These are phyloP conservation scores for Drosophila limbata DNA, from an alignment of 2,888 invertebrate genomes.

Conservation along the genomic window DNA sequence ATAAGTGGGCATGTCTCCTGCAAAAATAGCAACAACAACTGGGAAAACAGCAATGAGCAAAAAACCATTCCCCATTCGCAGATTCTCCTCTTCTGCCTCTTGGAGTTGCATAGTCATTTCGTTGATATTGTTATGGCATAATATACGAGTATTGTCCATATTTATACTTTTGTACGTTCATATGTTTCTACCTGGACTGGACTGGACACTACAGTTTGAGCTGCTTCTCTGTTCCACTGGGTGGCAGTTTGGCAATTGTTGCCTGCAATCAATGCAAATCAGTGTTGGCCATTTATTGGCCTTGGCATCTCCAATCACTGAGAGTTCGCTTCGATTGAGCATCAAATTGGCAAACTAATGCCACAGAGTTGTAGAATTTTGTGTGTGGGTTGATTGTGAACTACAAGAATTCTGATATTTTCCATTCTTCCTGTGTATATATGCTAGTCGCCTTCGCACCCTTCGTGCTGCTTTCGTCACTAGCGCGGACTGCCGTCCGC, in stretches of 20 bases:
- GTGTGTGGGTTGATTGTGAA: slow-evolving; percentile 32
- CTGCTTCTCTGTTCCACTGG: slow-evolving; percentile 17
- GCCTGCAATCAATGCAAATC: slow-evolving; percentile 41
- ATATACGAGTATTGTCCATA: slow-evolving; percentile 32
- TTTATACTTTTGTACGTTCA: slow-evolving; percentile 1
- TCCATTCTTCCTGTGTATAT: too few relatives aligned
- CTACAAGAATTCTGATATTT: slow-evolving; percentile 9
- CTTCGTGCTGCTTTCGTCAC: too few relatives aligned
- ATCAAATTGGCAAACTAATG: slow-evolving; percentile 31
- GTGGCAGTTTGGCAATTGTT: slow-evolving; percentile 38
- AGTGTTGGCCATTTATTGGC: slow-evolving; percentile 40
- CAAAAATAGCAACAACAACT: slow-evolving; percentile 11
- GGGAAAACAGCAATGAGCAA: slow-evolving; percentile 28
- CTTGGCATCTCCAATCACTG: slow-evolving; percentile 15
- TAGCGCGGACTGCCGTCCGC: too few relatives aligned
- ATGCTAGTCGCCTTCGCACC: too few relatives aligned
- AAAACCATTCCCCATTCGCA: slow-evolving; percentile 46
- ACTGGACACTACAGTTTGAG: slow-evolving; percentile 37
- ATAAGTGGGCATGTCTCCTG: slow-evolving; percentile 70
- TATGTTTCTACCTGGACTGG: not conserved
- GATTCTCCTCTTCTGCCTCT: slow-evolving; percentile 6
- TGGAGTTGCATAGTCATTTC: slow-evolving; percentile 57
- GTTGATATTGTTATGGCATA: slow-evolving; percentile 76
- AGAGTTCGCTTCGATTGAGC: slow-evolving; percentile 14
- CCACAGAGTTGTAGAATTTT: not conserved